phyloP scores from a whole-genome alignment of 2,888 invertebrate species.

The Agapetus fuscipes region DNA sequence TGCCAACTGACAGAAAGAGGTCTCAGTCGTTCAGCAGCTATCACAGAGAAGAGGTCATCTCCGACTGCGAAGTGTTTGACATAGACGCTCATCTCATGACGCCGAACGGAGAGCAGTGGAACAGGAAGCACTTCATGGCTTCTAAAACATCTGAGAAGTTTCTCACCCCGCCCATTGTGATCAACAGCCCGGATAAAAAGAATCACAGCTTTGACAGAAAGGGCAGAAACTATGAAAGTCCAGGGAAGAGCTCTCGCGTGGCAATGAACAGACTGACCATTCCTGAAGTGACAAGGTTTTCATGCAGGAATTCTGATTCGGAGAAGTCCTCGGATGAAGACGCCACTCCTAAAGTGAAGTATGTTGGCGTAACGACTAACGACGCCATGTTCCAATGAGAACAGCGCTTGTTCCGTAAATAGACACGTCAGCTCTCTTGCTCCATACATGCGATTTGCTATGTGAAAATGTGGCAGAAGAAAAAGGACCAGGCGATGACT shows the following conservation, averaged over 20 bases:
- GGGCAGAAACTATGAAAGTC: not conserved
- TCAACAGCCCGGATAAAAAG: not conserved
- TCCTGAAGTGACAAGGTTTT: conserved; percentile 3
- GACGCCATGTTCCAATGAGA: conserved; percentile 14
- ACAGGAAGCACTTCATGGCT: conserved; percentile 14
- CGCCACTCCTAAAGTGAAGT: conserved; percentile 18
- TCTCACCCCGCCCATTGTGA: not conserved
- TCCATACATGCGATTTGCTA: too few species aligned
- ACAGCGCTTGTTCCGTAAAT: too few species aligned
- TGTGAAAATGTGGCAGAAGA: too few species aligned
- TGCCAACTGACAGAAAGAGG: not conserved
- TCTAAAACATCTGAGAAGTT: not conserved
- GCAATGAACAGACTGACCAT: conserved; percentile 12
- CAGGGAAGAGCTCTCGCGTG: conserved; percentile 1
- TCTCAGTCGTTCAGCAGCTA: not conserved
- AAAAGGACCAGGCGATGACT: too few species aligned
- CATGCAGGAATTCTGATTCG: not conserved
- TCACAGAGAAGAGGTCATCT: not conserved
- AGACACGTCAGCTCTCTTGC: too few species aligned
- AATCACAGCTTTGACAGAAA: not conserved
- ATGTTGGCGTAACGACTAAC: conserved; percentile 10
- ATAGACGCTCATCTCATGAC: conserved; percentile 13
- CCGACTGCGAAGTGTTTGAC: conserved; percentile 13
- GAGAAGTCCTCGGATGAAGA: conserved; percentile 16
- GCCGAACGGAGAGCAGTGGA: conserved; percentile 19